A percentile compares a stretch with the other conserved stretches of the same genome.
phyloP scores from a whole-genome alignment of 1,140 invertebrate genomes.

The Diuraphis noxia region DNA sequence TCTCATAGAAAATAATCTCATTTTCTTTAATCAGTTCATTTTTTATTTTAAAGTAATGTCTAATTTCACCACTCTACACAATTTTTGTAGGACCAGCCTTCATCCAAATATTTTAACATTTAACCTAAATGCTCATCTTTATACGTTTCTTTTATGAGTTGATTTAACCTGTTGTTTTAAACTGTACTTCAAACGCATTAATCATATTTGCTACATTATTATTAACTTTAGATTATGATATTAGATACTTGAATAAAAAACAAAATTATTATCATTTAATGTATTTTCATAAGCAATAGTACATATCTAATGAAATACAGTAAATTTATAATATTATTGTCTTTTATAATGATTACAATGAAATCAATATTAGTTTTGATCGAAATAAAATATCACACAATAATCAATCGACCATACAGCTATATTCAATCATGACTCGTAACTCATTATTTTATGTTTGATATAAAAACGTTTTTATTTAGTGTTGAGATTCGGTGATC shows the following conservation, averaged over 20 bases:
- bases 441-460: neutral
- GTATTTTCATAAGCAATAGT: neutral
- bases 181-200: slow-evolving; percentile 48
- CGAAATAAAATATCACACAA: neutral
- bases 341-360: too few relatives aligned
- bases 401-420: neutral
- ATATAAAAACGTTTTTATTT: neutral
- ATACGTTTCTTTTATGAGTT: neutral
- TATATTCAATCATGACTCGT: neutral
- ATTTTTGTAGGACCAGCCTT: neutral
- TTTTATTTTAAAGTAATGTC: slow-evolving; percentile 23
- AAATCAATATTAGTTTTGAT: neutral
- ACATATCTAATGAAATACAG: too few relatives aligned
- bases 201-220: too few relatives aligned
- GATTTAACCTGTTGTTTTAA: slow-evolving; percentile 58
- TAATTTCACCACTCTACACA: neutral
- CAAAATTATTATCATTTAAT: neutral
- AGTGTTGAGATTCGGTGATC: neutral
- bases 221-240: too few relatives aligned
- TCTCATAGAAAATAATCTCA: slow-evolving; percentile 34
- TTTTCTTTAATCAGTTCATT: slow-evolving; percentile 16
- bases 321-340: too few relatives aligned
- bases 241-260: too few relatives aligned
- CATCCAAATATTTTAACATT: neutral
- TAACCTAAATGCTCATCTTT: neutral